Percentiles rank a stretch among this genome's conserved stretches.
Evolutionary conservation across 2,113 vertebrate genomes (phyloP).

Genomic region (Micronycteris hirsuta): DNA sequence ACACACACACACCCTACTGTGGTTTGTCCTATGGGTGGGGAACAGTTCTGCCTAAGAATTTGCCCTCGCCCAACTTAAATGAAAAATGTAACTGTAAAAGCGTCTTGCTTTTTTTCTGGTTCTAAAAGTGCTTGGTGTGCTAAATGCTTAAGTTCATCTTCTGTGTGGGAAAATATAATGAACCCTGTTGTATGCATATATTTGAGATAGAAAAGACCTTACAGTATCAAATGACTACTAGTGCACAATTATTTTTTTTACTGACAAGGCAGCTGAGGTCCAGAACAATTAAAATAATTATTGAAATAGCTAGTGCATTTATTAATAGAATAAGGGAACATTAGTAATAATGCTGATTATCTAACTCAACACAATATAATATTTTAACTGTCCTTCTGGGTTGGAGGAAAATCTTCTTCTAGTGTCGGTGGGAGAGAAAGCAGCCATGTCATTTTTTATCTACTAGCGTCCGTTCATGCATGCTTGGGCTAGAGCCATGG

Average conservation of each 20-base stretch:
- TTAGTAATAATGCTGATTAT: neutral
- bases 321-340: neutral
- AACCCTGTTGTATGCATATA: neutral
- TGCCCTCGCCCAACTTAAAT: neutral
- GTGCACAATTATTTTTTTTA: neutral
- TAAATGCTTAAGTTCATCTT: neutral
- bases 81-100: neutral
- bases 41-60: neutral
- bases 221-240: neutral
- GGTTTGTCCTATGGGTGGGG: neutral
- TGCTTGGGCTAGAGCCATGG: neutral
- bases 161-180: neutral
- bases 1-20: neutral
- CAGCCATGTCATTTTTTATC: neutral
- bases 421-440: neutral
- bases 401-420: neutral
- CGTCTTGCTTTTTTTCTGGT: neutral
- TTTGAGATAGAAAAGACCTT: neutral
- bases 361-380: neutral
- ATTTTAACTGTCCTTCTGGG: neutral
- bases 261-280: neutral
- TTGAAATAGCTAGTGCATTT: neutral
- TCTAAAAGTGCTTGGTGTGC: neutral
- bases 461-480: neutral
- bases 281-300: neutral